Percentiles rank a stretch among this genome's conserved stretches.
Conservation (phyloP, 1,140 invertebrate genomes). For the Galleria mellonella region DNA sequence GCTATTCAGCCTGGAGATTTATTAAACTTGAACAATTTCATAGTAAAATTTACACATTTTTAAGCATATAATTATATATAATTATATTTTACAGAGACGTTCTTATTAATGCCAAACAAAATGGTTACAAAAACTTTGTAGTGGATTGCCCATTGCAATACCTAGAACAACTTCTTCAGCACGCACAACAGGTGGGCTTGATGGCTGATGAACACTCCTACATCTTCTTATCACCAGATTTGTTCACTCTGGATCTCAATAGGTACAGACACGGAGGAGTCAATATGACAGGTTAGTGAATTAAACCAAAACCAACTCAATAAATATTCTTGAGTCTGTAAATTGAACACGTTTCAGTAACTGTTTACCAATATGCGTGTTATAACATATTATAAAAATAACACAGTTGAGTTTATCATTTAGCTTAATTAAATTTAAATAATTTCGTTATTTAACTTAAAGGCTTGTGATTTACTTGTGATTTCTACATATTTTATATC, state of each 20-base stretch:
- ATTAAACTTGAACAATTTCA: not conserved
- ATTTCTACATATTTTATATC: no score
- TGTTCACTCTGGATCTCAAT: slow-evolving; percentile 85
- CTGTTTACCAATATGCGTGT: no score
- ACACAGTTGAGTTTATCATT: no score
- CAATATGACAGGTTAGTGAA: slow-evolving; percentile 82
- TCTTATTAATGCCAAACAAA: slow-evolving; percentile 65
- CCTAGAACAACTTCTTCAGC: slow-evolving; percentile 79
- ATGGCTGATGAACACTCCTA: slow-evolving; percentile 85
- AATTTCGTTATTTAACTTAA: no score
- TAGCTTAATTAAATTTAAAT: no score
- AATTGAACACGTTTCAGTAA: no score
- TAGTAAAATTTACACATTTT: not conserved
- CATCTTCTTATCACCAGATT: slow-evolving; percentile 85
- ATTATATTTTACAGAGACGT: slow-evolving; percentile 37
- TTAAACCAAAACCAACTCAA: not conserved
- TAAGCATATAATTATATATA: not conserved
- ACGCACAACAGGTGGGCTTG: slow-evolving; percentile 88
- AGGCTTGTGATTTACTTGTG: no score
- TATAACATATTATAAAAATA: no score
- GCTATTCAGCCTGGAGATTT: no score
- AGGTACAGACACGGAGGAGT: slow-evolving; percentile 88
- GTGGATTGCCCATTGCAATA: slow-evolving; percentile 85
- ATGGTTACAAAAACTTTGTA: slow-evolving; percentile 83
- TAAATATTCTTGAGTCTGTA: not conserved